Evolutionary conservation across 2,888 invertebrate species (phyloP), one percentile per base, ranked within the genome.

Genomic region (Leptopilina drosophilae): DNA sequence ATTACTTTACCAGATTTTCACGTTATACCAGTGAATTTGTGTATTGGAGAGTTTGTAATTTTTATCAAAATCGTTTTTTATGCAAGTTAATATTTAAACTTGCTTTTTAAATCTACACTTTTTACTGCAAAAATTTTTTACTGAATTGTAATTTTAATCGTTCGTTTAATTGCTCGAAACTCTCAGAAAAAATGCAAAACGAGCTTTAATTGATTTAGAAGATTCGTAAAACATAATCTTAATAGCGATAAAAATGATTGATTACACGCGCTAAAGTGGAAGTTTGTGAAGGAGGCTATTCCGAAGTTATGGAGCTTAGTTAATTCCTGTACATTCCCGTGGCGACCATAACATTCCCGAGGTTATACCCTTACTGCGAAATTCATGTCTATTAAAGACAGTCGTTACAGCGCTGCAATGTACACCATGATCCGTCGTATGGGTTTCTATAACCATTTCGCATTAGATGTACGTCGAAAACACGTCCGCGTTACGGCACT

Each of bases 321-420:
- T 56, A 62, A 59, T 73, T 53, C 56, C 15, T 40, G 56, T 33
- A 56, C 11, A 56, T 40, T 56, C 11, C 15, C 40, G 56, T 26
- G 56, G 14, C 1, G 33, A 73, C 26, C 73, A 76, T 78, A 82
- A 81, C 79, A 78, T 69, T 78, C 66, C 69, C 77, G 56, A 76
- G 80, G 78, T 77, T 82, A 81, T 82, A 65, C 67, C 75, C 56
- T 64, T 64, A 42, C 78, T 53, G 42, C 53, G 56, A 73, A 85
- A 83, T 84, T 83, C 79, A 78, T 84, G 81, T 83, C 84, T 85
- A 84, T 85, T 85, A 85, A 82, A 81, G 81, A 77, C 78, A 75
- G 77, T 80, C 77, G 82, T 83, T 83, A 81, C 78, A 76, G 64
- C 67, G 49, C 8, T 46, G 49, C 77, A 79, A 69, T 83, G 78